phyloP scores from a whole-genome alignment of 1,140 invertebrate genomes.

The Magallana ariakensis region DNA sequence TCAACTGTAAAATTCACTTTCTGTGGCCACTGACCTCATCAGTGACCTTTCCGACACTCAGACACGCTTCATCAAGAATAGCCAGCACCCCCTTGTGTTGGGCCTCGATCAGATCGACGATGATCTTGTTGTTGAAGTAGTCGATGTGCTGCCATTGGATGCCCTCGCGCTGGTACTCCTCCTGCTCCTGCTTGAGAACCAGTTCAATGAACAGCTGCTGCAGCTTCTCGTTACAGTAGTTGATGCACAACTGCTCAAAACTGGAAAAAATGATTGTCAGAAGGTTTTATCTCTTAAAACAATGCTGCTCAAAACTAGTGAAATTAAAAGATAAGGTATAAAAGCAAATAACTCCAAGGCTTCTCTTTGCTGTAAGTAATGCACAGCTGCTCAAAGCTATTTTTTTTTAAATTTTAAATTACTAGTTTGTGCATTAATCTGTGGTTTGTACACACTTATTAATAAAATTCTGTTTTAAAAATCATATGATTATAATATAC shows the following conservation, averaged over 20 bases:
- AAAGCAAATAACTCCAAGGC: too few relatives aligned
- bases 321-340: too few relatives aligned
- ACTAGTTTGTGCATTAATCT: too few relatives aligned
- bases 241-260: slow-evolving; percentile 98
- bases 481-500: too few relatives aligned
- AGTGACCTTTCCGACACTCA: slow-evolving; percentile 95
- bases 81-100: slow-evolving; percentile 94
- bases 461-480: too few relatives aligned
- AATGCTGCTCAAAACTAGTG: too few relatives aligned
- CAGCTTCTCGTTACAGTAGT: slow-evolving; percentile 98
- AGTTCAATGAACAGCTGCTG: slow-evolving; percentile 98
- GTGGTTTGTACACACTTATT: too few relatives aligned
- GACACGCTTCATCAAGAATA: slow-evolving; percentile 96
- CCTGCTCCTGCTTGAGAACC: slow-evolving; percentile 97
- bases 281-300: too few relatives aligned
- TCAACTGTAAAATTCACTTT: too few relatives aligned
- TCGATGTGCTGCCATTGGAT: slow-evolving; percentile 93
- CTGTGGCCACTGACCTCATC: slow-evolving; percentile 83
- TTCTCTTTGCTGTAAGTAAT: too few relatives aligned
- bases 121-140: slow-evolving; percentile 90
- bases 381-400: too few relatives aligned
- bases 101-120: slow-evolving; percentile 95
- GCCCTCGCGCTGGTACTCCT: slow-evolving; percentile 95
- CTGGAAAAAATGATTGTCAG: slow-evolving; percentile 75
- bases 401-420: too few relatives aligned